Conservation (phyloP, 2,888 invertebrate genomes). For the Drosophila mimetica region DNA sequence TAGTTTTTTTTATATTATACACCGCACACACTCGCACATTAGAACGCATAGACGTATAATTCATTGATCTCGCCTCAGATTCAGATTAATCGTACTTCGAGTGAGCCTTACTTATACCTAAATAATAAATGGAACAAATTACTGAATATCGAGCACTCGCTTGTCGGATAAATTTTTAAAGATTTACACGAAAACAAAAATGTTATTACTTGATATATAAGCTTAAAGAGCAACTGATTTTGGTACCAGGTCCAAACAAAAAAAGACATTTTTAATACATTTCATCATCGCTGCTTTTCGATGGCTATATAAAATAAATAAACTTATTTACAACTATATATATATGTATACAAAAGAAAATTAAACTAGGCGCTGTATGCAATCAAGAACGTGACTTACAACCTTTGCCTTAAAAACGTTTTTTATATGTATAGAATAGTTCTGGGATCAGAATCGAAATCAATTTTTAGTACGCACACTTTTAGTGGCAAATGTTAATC, state of each 20-base stretch:
- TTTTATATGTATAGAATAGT: constrained; percentile 41
- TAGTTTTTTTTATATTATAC: constrained; percentile 13
- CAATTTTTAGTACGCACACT: constrained; percentile 50
- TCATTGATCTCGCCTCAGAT: constrained; percentile 57
- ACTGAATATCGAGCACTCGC: constrained; percentile 41
- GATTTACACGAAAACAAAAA: constrained; percentile 51
- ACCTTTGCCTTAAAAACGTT: constrained; percentile 61
- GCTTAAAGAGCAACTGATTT: constrained; percentile 42
- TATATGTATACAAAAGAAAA: constrained; percentile 33
- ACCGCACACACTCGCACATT: constrained; percentile 27
- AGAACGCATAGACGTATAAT: constrained; percentile 11
- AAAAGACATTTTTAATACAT: constrained; percentile 52
- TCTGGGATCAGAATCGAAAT: constrained; percentile 7
- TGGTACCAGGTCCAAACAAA: constrained; percentile 22
- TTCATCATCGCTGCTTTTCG: constrained; percentile 48
- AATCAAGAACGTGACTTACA: constrained; percentile 69
- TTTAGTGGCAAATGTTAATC: constrained; percentile 44
- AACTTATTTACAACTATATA: constrained; percentile 37
- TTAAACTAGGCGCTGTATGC: constrained; percentile 60
- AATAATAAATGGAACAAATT: constrained; percentile 24
- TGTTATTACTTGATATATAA: constrained; percentile 24
- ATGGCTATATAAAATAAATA: constrained; percentile 41
- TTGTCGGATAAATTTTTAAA: constrained; percentile 48
- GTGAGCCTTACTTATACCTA: constrained; percentile 61
- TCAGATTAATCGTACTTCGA: constrained; percentile 46